phyloP scores from a whole-genome alignment of 2,888 invertebrate genomes.

The Lymantria dispar region DNA sequence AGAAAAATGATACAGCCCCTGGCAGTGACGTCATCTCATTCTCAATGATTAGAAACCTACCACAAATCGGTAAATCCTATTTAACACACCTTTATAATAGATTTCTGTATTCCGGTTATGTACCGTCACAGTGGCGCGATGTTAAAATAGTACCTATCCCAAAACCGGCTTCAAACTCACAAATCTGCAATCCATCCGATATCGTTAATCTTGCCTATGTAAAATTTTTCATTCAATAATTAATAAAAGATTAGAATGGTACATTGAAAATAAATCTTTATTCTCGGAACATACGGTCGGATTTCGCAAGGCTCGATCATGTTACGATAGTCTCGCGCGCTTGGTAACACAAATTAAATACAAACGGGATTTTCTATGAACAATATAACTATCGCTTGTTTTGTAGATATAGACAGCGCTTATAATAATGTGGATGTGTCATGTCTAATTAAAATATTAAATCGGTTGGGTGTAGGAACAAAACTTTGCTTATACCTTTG shows the following conservation, averaged over 20 bases:
- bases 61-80: neutral
- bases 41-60: neutral
- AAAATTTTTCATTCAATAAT: conserved; percentile 6
- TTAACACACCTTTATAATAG: neutral
- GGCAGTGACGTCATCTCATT: neutral
- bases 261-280: neutral
- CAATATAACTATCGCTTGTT: neutral
- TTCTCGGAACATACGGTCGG: neutral
- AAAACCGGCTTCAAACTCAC: neutral
- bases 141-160: neutral
- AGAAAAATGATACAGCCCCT: neutral
- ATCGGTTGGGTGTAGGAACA: neutral
- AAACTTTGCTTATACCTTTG: neutral
- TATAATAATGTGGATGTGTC: neutral
- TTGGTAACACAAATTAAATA: neutral
- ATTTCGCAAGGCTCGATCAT: conserved; percentile 4
- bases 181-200: neutral
- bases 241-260: conserved; percentile 3
- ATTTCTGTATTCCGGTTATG: neutral
- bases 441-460: neutral
- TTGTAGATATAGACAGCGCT: neutral
- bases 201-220: conserved; percentile 2
- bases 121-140: neutral
- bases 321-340: neutral
- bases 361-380: neutral